These are phyloP conservation scores for Galagoides demidoff DNA, from an alignment of 2,797 vertebrate genomes.

Conservation along the genomic window DNA sequence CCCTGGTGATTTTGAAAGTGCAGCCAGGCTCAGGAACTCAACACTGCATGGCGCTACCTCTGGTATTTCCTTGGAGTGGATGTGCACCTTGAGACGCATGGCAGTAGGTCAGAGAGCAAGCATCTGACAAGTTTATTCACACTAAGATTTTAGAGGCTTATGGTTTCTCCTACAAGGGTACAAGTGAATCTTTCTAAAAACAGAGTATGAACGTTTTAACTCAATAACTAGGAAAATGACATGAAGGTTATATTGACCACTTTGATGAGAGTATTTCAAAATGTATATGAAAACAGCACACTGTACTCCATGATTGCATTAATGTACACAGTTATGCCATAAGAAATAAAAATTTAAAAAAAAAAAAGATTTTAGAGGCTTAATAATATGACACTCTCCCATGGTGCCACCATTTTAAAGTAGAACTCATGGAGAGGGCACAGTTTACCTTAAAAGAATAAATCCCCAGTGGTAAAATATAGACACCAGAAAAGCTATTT, in stretches of 20 bases:
- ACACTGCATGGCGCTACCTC: neutral
- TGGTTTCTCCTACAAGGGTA: too few species aligned
- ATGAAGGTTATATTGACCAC: too few species aligned
- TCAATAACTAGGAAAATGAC: too few species aligned
- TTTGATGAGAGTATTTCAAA: too few species aligned
- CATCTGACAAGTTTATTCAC: neutral
- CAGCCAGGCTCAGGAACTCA: neutral
- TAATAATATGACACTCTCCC: neutral
- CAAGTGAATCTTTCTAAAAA: too few species aligned
- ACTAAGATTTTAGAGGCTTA: neutral
- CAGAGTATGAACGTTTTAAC: too few species aligned
- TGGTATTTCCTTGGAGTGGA: neutral
- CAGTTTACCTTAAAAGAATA: neutral
- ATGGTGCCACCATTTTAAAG: neutral
- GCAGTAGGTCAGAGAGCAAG: neutral
- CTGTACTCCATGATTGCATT: too few species aligned
- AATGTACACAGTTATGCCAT: too few species aligned
- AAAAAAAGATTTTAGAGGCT: neutral
- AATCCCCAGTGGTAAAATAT: conserved; percentile 50
- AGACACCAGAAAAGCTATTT: neutral
- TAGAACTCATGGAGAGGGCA: neutral
- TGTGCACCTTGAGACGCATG: neutral
- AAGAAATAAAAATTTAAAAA: too few species aligned
- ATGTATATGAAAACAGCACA: too few species aligned
- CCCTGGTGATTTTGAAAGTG: neutral